Evolutionary conservation across 2,888 invertebrate species (phyloP), one percentile per base, ranked within the genome.

Genomic region (Sipha maydis): DNA sequence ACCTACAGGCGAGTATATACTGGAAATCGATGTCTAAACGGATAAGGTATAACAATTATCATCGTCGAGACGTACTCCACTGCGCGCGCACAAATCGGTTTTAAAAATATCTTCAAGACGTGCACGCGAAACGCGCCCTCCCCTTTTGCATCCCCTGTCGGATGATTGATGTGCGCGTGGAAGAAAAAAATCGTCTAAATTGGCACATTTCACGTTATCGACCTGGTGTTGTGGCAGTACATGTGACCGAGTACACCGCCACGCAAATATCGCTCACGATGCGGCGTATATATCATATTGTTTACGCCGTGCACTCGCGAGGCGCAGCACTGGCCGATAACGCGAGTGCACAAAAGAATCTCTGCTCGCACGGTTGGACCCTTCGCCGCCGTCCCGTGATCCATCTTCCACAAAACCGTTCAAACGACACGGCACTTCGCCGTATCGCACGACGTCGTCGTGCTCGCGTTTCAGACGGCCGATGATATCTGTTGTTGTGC

Each of bases 401-500:
- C 76, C 84, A 76, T 84, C 84, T 84, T 84, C 67, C 48, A n/a
- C n/a, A 56, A 83, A 73, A 61, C 54, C 56, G 28, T 76, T 67
- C 61, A 31, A 84, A 84, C 67, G 76, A 76, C 84, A 61, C 76
- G 38, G 73, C 84, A 84, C 76, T 75, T 34, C n/a, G 17, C n/a
- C 19, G 56, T n/a, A 17, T 38, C 3, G 17, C n/a, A 7, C 11
- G 54, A 73, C 71, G 56, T 79, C 38, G 54, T 56, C 71, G 73
- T 61, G 84, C 76, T 56, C 86, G 54, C 79, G 71, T 71, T 86
- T 78, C 67, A 31, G 85, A 85, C 69, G 48, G 34, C 38, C 73
- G 69, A 85, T 78, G 78, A 85, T 48, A 48, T 14, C 41, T 41
- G 11, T 14, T 48, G 14, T 48, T 14, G 14, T 48, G 38, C 1